phyloP scores from a whole-genome alignment of 2,113 vertebrate species.

The Stigmatopora argus region DNA sequence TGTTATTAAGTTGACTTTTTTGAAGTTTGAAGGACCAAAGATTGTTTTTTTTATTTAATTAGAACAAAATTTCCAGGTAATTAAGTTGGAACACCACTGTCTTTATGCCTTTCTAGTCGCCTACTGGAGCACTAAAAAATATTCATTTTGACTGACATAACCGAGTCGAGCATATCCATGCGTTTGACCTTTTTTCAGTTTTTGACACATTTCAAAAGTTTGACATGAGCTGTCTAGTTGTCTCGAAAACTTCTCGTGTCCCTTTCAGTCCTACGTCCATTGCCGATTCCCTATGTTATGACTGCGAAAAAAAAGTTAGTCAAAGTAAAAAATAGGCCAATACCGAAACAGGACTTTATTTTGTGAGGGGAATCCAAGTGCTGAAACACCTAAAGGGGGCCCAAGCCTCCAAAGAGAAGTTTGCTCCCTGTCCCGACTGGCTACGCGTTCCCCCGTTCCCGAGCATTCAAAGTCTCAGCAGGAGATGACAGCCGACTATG shows the following conservation, averaged over 20 bases:
- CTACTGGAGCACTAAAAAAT: too few relatives aligned
- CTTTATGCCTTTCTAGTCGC: too few relatives aligned
- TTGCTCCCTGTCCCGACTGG: conserved; percentile 46
- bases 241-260: neutral
- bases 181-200: neutral
- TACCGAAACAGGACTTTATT: conserved; percentile 30
- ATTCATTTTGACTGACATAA: too few relatives aligned
- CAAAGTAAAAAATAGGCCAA: conserved; percentile 48
- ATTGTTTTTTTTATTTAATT: too few relatives aligned
- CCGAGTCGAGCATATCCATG: neutral
- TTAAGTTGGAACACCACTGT: too few relatives aligned
- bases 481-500: conserved; percentile 42
- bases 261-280: conserved; percentile 31
- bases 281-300: conserved; percentile 55
- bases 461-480: conserved; percentile 49
- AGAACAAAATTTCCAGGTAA: too few relatives aligned
- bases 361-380: conserved; percentile 27
- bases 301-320: conserved; percentile 32
- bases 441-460: conserved; percentile 35
- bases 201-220: neutral
- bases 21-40: too few relatives aligned
- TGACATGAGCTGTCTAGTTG: neutral
- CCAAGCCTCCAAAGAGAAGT: conserved; percentile 24
- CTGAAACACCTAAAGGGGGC: conserved; percentile 37
- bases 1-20: too few relatives aligned